Conservation (phyloP, 2,113 vertebrate species). For the Cranoglanis bouderius region DNA sequence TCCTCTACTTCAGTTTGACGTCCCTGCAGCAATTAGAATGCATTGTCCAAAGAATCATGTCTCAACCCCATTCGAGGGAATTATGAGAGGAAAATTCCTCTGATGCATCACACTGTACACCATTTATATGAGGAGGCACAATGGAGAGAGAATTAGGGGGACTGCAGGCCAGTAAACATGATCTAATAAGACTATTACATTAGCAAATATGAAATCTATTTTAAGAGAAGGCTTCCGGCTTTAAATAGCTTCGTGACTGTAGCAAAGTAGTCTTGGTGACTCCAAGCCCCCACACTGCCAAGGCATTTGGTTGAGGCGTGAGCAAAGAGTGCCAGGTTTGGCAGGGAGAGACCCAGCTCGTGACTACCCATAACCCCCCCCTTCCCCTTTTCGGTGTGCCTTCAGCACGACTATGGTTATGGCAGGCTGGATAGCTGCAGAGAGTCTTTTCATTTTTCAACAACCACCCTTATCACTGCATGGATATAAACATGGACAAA, state of each 20-base stretch:
- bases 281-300: background rate
- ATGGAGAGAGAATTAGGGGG: background rate
- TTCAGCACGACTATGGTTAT: slow-evolving; percentile 66
- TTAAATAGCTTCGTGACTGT: slow-evolving; percentile 32
- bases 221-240: background rate
- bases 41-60: slow-evolving; percentile 68
- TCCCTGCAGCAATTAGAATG: slow-evolving; percentile 70
- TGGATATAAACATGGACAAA: background rate
- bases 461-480: background rate
- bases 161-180: slow-evolving; percentile 7
- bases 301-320: slow-evolving; percentile 53
- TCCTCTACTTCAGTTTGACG: slow-evolving; percentile 58
- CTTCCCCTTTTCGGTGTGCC: slow-evolving; percentile 51
- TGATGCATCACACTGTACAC: slow-evolving; percentile 45
- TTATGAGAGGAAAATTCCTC: slow-evolving; percentile 63
- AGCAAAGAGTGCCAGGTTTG: slow-evolving; percentile 63
- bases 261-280: slow-evolving; percentile 36
- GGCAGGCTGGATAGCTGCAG: slow-evolving; percentile 55
- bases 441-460: slow-evolving; percentile 5
- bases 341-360: slow-evolving; percentile 60
- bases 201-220: slow-evolving; percentile 24
- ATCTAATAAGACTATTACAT: background rate
- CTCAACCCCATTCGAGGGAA: slow-evolving; percentile 57
- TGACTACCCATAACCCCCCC: slow-evolving; percentile 67
- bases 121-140: background rate